Conservation (phyloP, 2,797 vertebrate genomes). For the Vespertilio murinus region DNA sequence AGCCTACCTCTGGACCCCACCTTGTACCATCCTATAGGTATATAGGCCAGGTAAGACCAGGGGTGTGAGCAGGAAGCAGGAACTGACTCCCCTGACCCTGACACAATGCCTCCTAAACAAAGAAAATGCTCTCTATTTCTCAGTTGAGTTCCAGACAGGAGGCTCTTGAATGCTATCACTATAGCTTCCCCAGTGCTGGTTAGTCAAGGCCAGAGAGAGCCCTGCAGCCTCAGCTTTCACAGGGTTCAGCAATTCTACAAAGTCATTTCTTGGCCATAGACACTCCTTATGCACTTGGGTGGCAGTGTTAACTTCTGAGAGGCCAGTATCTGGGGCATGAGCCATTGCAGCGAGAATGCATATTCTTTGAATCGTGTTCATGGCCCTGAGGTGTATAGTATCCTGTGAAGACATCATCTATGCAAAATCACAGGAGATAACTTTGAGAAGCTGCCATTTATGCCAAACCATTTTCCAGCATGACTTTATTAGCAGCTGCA, state of each 20-base stretch:
- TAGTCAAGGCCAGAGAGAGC: background rate
- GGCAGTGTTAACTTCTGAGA: background rate
- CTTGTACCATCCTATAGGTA: background rate
- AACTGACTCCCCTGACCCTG: background rate
- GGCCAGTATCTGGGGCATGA: accelerated
- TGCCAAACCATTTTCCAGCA: background rate
- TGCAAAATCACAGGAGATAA: background rate
- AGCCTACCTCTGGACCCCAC: background rate
- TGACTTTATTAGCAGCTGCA: slow-evolving; percentile 20
- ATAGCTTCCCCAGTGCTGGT: background rate
- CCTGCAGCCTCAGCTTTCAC: background rate
- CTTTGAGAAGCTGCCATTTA: background rate
- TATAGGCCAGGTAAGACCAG: background rate
- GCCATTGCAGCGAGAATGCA: background rate
- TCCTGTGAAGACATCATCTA: background rate
- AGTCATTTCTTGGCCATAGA: background rate
- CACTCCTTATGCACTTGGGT: background rate
- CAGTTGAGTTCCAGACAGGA: background rate
- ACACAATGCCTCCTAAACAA: background rate
- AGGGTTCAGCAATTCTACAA: background rate
- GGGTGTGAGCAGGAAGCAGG: background rate
- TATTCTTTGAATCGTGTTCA: background rate
- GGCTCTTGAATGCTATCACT: background rate
- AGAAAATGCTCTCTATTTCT: background rate
- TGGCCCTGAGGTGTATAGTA: background rate